phyloP scores from a whole-genome alignment of 37 sponge, comb jelly and placozoan species.

The Dysidea cf. avara region DNA sequence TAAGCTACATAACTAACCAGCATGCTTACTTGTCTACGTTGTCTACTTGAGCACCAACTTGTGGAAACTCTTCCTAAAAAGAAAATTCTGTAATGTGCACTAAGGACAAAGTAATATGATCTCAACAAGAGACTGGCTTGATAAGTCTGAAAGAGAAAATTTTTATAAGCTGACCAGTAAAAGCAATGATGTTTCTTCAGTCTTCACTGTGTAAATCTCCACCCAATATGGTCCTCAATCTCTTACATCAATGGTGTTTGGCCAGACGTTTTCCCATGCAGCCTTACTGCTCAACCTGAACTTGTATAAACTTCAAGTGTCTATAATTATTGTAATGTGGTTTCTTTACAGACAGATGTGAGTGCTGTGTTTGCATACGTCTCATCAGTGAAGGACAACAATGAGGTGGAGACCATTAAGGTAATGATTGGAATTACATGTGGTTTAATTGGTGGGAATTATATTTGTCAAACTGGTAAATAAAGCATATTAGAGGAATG shows the following conservation, averaged over 20 bases:
- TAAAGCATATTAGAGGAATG: too few relatives aligned
- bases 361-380: slow-evolving; percentile 79
- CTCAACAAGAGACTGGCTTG: too few relatives aligned
- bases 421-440: too few relatives aligned
- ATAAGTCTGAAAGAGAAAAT: too few relatives aligned
- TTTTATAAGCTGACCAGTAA: too few relatives aligned
- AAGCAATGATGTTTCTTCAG: too few relatives aligned
- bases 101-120: too few relatives aligned
- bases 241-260: too few relatives aligned
- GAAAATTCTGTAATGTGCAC: neutral
- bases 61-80: neutral
- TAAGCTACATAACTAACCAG: neutral
- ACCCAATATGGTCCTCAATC: too few relatives aligned
- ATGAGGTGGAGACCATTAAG: slow-evolving; percentile 73
- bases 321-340: neutral
- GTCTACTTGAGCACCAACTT: neutral
- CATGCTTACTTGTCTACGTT: neutral
- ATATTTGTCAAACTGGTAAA: too few relatives aligned
- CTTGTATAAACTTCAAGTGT: neutral
- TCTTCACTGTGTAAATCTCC: too few relatives aligned
- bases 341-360: slow-evolving; percentile 82
- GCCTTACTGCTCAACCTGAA: neutral
- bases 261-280: slow-evolving; percentile 6
- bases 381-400: slow-evolving; percentile 81
- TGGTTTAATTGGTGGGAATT: too few relatives aligned